Conservation (phyloP, 2,797 vertebrate genomes). For the Molossus alvarezi region DNA sequence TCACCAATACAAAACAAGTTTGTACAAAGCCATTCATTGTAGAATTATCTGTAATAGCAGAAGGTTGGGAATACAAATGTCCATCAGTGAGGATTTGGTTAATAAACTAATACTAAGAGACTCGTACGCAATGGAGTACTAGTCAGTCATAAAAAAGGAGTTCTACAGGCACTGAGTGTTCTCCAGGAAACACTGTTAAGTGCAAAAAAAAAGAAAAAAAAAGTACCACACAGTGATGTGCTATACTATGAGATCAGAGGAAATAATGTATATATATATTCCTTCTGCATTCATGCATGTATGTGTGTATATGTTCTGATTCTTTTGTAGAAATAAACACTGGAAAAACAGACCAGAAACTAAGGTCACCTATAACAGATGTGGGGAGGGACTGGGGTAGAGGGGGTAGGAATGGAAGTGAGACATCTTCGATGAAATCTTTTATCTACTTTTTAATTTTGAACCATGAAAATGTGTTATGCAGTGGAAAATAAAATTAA, state of each 20-base stretch:
- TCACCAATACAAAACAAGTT: background rate
- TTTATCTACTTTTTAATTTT: background rate
- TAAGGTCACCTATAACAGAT: background rate
- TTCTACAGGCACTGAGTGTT: background rate
- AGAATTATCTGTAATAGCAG: background rate
- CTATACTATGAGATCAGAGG: background rate
- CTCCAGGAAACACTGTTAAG: background rate
- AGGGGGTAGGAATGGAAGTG: background rate
- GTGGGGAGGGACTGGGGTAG: background rate
- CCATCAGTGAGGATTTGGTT: background rate
- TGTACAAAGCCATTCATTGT: background rate
- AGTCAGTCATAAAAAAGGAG: background rate
- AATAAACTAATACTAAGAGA: background rate
- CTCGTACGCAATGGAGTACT: too few species aligned
- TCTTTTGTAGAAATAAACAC: conserved; percentile 4
- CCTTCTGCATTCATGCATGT: background rate
- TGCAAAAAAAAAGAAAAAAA: background rate
- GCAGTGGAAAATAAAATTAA: conserved; percentile 14
- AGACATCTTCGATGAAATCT: background rate
- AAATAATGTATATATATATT: background rate
- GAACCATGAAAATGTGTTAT: background rate
- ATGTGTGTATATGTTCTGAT: background rate
- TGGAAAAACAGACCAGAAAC: conserved; percentile 6
- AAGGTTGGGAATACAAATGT: background rate
- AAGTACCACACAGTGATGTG: background rate